Percentiles rank a stretch among this genome's conserved stretches.
phyloP scores from a whole-genome alignment of 2,113 vertebrate species.

The Phyllostomus hastatus region DNA sequence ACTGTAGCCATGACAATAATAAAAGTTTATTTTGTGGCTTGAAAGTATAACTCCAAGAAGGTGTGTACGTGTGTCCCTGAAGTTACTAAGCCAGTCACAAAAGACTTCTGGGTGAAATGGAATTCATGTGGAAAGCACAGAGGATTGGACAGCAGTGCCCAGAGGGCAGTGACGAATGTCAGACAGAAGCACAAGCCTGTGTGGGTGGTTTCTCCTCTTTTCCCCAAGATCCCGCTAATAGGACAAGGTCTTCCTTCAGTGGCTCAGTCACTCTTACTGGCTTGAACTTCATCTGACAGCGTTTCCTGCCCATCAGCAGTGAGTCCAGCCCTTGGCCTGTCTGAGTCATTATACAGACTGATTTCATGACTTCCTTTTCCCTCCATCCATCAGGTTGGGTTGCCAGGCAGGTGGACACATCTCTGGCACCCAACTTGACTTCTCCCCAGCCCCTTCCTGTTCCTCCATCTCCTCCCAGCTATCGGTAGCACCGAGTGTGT shows the following conservation, averaged over 20 bases:
- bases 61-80: not conserved
- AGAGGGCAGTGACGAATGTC: not conserved
- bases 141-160: not conserved
- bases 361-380: not conserved
- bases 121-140: not conserved
- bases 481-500: rapidly evolving
- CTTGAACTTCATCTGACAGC: not conserved
- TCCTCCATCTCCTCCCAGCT: not conserved
- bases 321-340: not conserved
- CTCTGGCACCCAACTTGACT: not conserved
- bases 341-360: not conserved
- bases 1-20: not conserved
- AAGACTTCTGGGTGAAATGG: not conserved
- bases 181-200: not conserved
- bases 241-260: not conserved
- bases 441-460: not conserved
- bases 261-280: not conserved
- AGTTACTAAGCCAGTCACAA: not conserved
- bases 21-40: not conserved
- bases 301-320: not conserved
- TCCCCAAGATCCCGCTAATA: not conserved
- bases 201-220: not conserved
- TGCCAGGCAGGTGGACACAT: not conserved
- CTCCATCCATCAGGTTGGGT: not conserved
- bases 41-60: not conserved